Percentiles rank a stretch among this genome's conserved stretches.
phyloP scores from a whole-genome alignment of 2,888 invertebrate species.

The Nomada ferruginata region DNA sequence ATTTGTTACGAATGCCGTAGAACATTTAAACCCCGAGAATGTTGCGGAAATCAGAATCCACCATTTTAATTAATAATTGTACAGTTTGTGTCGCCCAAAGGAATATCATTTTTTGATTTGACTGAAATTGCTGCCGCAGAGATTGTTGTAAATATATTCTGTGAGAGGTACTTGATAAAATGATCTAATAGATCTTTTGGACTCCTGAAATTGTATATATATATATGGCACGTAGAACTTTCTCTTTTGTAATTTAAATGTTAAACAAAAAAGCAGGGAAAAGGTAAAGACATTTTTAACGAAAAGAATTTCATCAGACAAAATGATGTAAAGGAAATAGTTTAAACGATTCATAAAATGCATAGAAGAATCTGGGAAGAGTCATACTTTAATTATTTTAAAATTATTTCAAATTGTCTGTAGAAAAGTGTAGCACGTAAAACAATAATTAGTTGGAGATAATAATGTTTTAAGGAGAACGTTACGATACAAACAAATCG shows the following conservation, averaged over 20 bases:
- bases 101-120: slow-evolving; percentile 34
- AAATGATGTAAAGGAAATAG: slow-evolving; percentile 30
- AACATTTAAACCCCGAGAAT: not conserved
- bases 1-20: not conserved
- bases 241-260: slow-evolving; percentile 64
- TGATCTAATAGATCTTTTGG: slow-evolving; percentile 49
- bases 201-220: slow-evolving; percentile 52
- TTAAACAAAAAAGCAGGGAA: slow-evolving; percentile 15
- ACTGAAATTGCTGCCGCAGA: slow-evolving; percentile 36
- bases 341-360: slow-evolving; percentile 32
- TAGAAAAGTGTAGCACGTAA: not conserved
- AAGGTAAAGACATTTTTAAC: slow-evolving; percentile 49
- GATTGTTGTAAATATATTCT: slow-evolving; percentile 56
- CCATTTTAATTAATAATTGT: slow-evolving; percentile 34
- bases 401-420: not conserved
- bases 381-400: slow-evolving; percentile 12
- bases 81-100: slow-evolving; percentile 31
- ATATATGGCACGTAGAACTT: slow-evolving; percentile 58
- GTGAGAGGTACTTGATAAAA: slow-evolving; percentile 40
- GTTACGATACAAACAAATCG: slow-evolving; percentile 23
- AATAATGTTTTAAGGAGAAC: not conserved
- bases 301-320: slow-evolving; percentile 2
- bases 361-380: not conserved
- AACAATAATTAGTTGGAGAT: not conserved
- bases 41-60: slow-evolving; percentile 6